phyloP scores from a whole-genome alignment of 2,888 invertebrate species.

The Clistopyga incitator region DNA sequence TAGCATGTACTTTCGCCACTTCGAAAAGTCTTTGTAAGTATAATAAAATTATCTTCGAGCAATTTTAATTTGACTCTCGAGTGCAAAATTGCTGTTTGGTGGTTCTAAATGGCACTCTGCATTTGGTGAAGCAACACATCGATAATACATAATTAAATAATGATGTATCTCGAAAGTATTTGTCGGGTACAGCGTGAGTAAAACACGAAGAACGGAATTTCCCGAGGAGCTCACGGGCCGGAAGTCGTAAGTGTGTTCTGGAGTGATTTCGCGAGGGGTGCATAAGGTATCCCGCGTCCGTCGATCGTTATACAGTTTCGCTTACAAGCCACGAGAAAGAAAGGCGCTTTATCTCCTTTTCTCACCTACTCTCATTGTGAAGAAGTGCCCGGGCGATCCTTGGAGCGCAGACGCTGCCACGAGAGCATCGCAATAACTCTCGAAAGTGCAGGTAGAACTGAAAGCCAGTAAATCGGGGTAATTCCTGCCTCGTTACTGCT shows the following conservation, averaged over 20 bases:
- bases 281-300: slow-evolving; percentile 20
- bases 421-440: slow-evolving; percentile 30
- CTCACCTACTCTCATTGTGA: slow-evolving; percentile 30
- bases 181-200: slow-evolving; percentile 38
- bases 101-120: not conserved
- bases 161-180: slow-evolving; percentile 3
- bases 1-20: too few relatives aligned
- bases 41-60: not conserved
- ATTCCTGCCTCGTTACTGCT: slow-evolving; percentile 56
- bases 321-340: slow-evolving; percentile 33
- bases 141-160: slow-evolving; percentile 22
- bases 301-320: slow-evolving; percentile 46
- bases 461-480: slow-evolving; percentile 51
- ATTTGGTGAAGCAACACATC: slow-evolving; percentile 8
- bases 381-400: slow-evolving; percentile 31
- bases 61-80: not conserved
- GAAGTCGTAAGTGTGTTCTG: slow-evolving; percentile 43
- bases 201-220: slow-evolving; percentile 39
- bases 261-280: slow-evolving; percentile 39
- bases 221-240: slow-evolving; percentile 25
- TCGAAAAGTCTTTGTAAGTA: not conserved
- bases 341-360: slow-evolving; percentile 7
- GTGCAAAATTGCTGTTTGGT: not conserved
- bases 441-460: slow-evolving; percentile 38
- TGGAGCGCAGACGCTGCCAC: slow-evolving; percentile 15